phyloP scores from a whole-genome alignment of 2,888 invertebrate genomes.

The Plebejus argus region DNA sequence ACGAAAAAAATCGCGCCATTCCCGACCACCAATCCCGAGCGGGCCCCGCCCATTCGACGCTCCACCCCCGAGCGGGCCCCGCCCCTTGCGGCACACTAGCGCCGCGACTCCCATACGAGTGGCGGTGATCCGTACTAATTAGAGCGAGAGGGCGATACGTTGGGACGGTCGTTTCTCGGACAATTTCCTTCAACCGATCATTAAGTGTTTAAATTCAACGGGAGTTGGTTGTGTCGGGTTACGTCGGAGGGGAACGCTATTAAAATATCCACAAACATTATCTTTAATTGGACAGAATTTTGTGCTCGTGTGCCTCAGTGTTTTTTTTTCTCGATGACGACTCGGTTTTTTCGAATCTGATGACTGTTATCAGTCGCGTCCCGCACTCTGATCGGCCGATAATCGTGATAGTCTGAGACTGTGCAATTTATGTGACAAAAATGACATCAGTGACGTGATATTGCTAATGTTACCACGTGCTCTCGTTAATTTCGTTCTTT shows the following conservation, averaged over 20 bases:
- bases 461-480: slow-evolving; percentile 71
- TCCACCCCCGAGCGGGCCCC: slow-evolving; percentile 59
- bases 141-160: slow-evolving; percentile 65
- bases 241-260: slow-evolving; percentile 79
- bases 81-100: slow-evolving; percentile 58
- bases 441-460: slow-evolving; percentile 76
- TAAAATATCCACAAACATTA: slow-evolving; percentile 81
- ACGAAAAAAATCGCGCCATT: slow-evolving; percentile 70
- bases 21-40: slow-evolving; percentile 56
- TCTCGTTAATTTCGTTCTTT: slow-evolving; percentile 64
- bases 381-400: slow-evolving; percentile 66
- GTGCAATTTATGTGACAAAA: slow-evolving; percentile 54
- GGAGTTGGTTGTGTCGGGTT: slow-evolving; percentile 81
- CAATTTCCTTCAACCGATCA: slow-evolving; percentile 81
- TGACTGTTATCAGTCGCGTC: slow-evolving; percentile 75
- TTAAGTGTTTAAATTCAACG: slow-evolving; percentile 81
- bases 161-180: slow-evolving; percentile 78
- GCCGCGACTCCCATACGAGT: slow-evolving; percentile 67
- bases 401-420: slow-evolving; percentile 45
- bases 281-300: slow-evolving; percentile 79
- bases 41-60: slow-evolving; percentile 55
- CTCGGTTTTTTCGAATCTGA: slow-evolving; percentile 73
- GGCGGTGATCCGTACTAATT: slow-evolving; percentile 64
- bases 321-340: slow-evolving; percentile 70
- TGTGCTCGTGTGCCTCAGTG: slow-evolving; percentile 75